Conservation (phyloP, 2,888 invertebrate genomes). For the Brachyopa scutellaris region DNA sequence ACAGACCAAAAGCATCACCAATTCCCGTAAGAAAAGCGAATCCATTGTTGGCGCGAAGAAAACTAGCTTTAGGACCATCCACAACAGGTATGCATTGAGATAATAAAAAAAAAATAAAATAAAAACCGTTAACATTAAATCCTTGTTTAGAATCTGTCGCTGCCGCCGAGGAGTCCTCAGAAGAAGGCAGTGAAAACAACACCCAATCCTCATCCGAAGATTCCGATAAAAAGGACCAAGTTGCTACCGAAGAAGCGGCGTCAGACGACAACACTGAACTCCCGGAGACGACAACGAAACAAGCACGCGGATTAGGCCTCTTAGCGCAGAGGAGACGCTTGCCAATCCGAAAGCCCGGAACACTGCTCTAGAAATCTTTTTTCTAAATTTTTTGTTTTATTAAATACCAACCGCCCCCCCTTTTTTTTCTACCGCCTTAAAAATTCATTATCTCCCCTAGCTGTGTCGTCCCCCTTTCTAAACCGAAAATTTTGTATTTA, state of each 20-base stretch:
- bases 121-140: too few relatives aligned
- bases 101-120: background rate
- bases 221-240: constrained; percentile 76
- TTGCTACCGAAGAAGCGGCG: constrained; percentile 81
- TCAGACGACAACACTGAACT: constrained; percentile 81
- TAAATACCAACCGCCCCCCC: too few relatives aligned
- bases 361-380: constrained; percentile 79
- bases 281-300: constrained; percentile 83
- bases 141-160: constrained; percentile 59
- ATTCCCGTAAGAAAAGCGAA: constrained; percentile 79
- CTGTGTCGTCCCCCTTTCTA: constrained; percentile 2
- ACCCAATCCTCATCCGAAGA: constrained; percentile 66
- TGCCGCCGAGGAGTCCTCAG: constrained; percentile 68
- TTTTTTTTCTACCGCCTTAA: too few relatives aligned
- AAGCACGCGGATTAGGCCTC: constrained; percentile 86
- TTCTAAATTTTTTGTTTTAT: background rate
- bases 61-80: constrained; percentile 78
- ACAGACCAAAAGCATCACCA: constrained; percentile 76
- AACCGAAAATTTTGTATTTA: constrained; percentile 26
- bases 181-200: constrained; percentile 74
- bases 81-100: constrained; percentile 77
- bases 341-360: constrained; percentile 84
- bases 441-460: background rate
- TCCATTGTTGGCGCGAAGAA: constrained; percentile 80
- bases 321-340: constrained; percentile 88